A percentile compares a stretch with the other conserved stretches of the same genome.
Conservation (phyloP, 2,797 vertebrate species). For the Pampus argenteus region DNA sequence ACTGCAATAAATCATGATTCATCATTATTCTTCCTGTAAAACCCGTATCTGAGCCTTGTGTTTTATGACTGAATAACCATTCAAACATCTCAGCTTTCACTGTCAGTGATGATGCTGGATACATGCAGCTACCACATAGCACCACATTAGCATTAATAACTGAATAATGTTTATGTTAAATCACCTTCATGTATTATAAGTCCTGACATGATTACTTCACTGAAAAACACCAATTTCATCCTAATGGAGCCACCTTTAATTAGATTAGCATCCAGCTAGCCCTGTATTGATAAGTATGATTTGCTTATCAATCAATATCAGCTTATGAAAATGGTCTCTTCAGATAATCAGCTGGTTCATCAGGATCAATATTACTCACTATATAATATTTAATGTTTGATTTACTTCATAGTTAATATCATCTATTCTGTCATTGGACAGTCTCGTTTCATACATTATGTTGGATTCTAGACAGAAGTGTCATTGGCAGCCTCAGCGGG, state of each 20-base stretch:
- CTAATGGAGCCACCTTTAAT: background rate
- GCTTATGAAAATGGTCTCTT: background rate
- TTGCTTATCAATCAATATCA: background rate
- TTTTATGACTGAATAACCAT: too few relatives aligned
- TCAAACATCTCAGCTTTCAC: too few relatives aligned
- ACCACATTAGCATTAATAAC: too few relatives aligned
- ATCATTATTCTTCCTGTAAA: too few relatives aligned
- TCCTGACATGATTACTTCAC: too few relatives aligned
- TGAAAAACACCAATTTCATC: too few relatives aligned
- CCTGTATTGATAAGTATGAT: background rate
- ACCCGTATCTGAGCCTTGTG: too few relatives aligned
- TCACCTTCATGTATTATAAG: too few relatives aligned
- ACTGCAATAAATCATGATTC: too few relatives aligned
- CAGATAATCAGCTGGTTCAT: background rate
- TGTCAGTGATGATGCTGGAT: too few relatives aligned
- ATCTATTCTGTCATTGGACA: background rate
- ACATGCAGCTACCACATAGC: too few relatives aligned
- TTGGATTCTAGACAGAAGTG: background rate
- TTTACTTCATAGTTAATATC: background rate
- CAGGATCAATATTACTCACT: background rate
- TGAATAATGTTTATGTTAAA: too few relatives aligned
- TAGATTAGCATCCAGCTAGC: background rate
- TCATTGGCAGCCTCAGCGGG: background rate
- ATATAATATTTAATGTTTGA: background rate
- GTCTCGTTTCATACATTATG: slow-evolving; percentile 1